Evolutionary conservation across 2,888 invertebrate genomes (phyloP).

Genomic region (Nesidiocoris tenuis): DNA sequence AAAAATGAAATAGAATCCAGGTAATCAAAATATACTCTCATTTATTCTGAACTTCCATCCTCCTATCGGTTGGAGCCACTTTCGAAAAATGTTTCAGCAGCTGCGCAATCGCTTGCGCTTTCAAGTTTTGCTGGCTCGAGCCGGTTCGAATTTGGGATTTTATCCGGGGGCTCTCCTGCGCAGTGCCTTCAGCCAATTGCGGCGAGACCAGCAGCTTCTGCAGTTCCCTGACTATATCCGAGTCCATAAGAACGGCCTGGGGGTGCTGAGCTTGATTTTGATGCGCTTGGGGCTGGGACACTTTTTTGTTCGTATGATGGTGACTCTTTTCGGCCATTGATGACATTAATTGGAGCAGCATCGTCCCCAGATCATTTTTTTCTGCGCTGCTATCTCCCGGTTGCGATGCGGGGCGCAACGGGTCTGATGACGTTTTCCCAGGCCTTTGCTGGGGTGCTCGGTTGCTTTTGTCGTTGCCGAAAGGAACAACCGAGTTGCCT

Average conservation of each 20-base stretch:
- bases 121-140: background rate
- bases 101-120: slow-evolving; percentile 16
- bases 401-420: background rate
- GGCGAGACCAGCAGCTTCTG: slow-evolving; percentile 9
- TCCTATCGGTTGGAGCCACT: background rate
- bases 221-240: slow-evolving; percentile 16
- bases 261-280: background rate
- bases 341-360: slow-evolving; percentile 1
- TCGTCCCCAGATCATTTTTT: background rate
- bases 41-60: too few relatives aligned
- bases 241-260: slow-evolving; percentile 22
- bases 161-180: background rate
- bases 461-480: background rate
- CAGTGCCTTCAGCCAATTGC: slow-evolving; percentile 11
- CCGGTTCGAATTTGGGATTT: background rate
- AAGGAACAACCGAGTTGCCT: background rate
- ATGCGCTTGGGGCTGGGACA: background rate
- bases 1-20: too few relatives aligned
- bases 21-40: too few relatives aligned
- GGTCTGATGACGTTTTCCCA: background rate
- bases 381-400: background rate
- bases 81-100: slow-evolving; percentile 16
- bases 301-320: background rate
- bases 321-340: slow-evolving; percentile 4
- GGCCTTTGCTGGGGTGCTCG: too few relatives aligned